Conservation (phyloP, 2,113 vertebrate genomes). For the Rhea americana region DNA sequence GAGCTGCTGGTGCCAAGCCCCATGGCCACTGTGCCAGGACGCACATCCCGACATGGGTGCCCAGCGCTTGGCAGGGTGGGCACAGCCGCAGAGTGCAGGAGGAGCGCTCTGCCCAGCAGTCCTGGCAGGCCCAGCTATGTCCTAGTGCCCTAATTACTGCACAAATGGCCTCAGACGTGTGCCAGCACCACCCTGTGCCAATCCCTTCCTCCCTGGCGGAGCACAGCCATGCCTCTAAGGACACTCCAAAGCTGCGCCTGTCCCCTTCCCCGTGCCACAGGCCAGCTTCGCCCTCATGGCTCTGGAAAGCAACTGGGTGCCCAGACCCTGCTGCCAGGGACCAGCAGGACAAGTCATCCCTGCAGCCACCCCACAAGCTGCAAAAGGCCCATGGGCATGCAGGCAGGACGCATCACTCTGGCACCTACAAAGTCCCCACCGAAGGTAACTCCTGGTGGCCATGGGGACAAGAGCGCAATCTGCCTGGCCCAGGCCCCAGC, state of each 20-base stretch:
- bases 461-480: rapidly evolving
- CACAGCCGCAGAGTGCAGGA: neutral
- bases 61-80: rapidly evolving
- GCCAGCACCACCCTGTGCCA: neutral
- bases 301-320: rapidly evolving
- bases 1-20: rapidly evolving
- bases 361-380: neutral
- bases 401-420: rapidly evolving
- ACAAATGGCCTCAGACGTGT: rapidly evolving
- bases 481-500: neutral
- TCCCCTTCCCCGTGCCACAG: neutral
- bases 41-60: neutral
- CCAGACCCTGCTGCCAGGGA: neutral
- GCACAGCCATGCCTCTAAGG: neutral
- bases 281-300: too few relatives aligned
- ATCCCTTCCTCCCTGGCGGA: neutral
- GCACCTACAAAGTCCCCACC: too few relatives aligned
- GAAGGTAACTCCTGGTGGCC: rapidly evolving
- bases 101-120: neutral
- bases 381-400: rapidly evolving
- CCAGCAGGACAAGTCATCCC: rapidly evolving
- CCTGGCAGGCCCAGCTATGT: neutral
- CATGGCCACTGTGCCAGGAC: neutral
- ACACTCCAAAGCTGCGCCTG: rapidly evolving
- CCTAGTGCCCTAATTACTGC: conserved; percentile 36